Base-by-base conservation (phyloP, 2,113 vertebrate genomes). In the Clupea harengus region DNA sequence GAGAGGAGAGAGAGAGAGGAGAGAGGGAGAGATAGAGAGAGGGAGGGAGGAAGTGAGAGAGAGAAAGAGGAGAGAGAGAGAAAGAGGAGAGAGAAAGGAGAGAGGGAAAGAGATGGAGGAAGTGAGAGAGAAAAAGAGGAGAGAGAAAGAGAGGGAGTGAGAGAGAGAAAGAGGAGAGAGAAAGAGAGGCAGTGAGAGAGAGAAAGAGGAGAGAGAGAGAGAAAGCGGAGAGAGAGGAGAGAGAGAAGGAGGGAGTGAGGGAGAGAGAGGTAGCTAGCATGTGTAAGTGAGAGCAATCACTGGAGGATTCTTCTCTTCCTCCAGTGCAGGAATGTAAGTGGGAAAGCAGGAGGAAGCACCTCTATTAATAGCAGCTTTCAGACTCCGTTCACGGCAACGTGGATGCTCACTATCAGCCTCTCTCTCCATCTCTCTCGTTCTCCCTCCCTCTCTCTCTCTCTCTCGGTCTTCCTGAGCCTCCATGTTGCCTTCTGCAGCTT, bases 281-380 rank as follows among this genome's bases (percentile, higher is more conserved):
- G 57, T 7, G 9, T 64, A 67, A 67, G 64, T 67, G 64, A 78
- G 72, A 78, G 72, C 13, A 32, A 39, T 32, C 25, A 78, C 72
- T 4, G 64, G 64, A 78, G 28, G 28, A 78, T 78, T 78, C 39
- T 78, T 39, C 28, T 39, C 72, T 15, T 44, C 9, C 10, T 32
- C 39, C 81, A 45, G 86, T 85, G 82, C 81, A 87, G 90, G 88
- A 92, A 86, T 85, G 67, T 85, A 89, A 67, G 88, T 83, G 85
- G 85, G 86, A 45, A 39, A 86, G 87, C 82, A 85, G 89, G 89
- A 78, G 84, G 87, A 85, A 86, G 89, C 47, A 83, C 46, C 67
- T 91, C 93, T 95, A 94, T 92, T 92, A 93, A 93, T 94, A 94
- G 93, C 89, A 50, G 84, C 89, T 92, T 90, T 93, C 88, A 92